These are phyloP conservation scores for Nyleta sp. DNA, from an alignment of 2,888 invertebrate species.

Conservation along the genomic window DNA sequence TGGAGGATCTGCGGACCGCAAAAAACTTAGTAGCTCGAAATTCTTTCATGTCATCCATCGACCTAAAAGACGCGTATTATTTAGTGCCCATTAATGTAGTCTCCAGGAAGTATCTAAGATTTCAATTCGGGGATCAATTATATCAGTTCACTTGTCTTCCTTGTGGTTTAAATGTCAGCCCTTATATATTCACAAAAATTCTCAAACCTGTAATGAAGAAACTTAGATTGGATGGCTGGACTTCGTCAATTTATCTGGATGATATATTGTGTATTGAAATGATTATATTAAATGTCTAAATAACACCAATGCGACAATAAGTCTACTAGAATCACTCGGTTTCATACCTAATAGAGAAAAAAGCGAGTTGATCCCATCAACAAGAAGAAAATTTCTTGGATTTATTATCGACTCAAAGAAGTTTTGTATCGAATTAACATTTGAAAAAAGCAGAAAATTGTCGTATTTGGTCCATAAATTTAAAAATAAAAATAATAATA, in stretches of 20 bases:
- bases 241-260: not conserved
- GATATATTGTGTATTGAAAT: conserved; percentile 4
- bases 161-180: too few species aligned
- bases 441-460: not conserved
- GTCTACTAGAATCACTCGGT: not conserved
- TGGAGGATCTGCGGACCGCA: too few species aligned
- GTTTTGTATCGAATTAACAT: not conserved
- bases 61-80: too few species aligned
- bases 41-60: too few species aligned
- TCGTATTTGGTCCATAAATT: not conserved
- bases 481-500: not conserved
- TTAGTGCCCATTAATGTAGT: too few species aligned
- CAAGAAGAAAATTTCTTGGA: not conserved
- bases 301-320: not conserved
- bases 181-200: too few species aligned
- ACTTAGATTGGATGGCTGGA: not conserved
- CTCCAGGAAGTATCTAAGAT: too few species aligned
- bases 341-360: not conserved
- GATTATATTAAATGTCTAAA: not conserved
- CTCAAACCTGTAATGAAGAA: too few species aligned
- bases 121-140: too few species aligned
- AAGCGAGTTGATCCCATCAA: not conserved
- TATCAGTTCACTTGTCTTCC: too few species aligned
- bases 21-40: too few species aligned
- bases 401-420: conserved; percentile 1